A percentile compares a stretch with the other conserved stretches of the same genome.
phyloP scores from a whole-genome alignment of 2,113 vertebrate genomes.

The Taurulus bubalis region DNA sequence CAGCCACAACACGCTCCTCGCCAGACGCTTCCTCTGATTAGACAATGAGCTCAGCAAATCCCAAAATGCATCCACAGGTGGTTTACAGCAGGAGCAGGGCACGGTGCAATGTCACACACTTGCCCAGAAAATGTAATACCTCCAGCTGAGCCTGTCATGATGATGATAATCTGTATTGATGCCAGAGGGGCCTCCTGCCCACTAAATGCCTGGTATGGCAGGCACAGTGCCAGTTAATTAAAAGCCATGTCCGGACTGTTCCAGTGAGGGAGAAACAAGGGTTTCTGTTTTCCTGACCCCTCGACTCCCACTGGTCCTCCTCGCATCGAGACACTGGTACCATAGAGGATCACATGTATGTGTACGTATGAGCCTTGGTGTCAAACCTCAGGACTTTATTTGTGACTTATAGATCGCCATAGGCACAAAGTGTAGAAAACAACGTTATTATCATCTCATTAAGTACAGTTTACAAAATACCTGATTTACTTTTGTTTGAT shows the following conservation, averaged over 20 bases:
- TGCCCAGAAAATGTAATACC: slow-evolving; percentile 39
- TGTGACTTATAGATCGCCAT: not conserved
- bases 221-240: slow-evolving; percentile 76
- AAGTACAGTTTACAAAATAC: not conserved
- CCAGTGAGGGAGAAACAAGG: slow-evolving; percentile 66
- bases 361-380: not conserved
- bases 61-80: slow-evolving; percentile 29
- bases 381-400: not conserved
- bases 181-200: slow-evolving; percentile 63
- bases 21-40: slow-evolving; percentile 29
- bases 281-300: slow-evolving; percentile 64
- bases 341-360: not conserved
- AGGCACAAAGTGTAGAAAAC: not conserved
- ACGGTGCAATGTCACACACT: slow-evolving; percentile 30
- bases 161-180: slow-evolving; percentile 72
- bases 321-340: slow-evolving; percentile 4
- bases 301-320: slow-evolving; percentile 38
- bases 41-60: slow-evolving; percentile 17
- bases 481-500: not conserved
- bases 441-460: not conserved
- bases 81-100: slow-evolving; percentile 31
- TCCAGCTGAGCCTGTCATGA: slow-evolving; percentile 60
- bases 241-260: slow-evolving; percentile 66
- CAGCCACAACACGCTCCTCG: not conserved
- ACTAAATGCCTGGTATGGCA: slow-evolving; percentile 61